These are phyloP conservation scores for Strigops habroptila DNA, from an alignment of 2,113 vertebrate species.

Conservation along the genomic window DNA sequence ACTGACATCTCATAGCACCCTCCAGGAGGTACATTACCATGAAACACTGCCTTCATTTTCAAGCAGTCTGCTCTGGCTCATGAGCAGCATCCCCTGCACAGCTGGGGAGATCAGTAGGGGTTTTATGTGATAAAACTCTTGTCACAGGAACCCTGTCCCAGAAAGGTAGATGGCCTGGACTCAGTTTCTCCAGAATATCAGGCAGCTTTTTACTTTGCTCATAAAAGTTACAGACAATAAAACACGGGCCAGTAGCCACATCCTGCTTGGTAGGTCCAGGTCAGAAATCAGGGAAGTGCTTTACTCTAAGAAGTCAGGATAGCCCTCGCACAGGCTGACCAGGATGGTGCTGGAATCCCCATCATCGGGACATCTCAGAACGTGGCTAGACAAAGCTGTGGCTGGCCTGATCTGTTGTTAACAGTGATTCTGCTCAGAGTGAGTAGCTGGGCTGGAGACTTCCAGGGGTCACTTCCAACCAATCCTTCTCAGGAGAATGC, in stretches of 20 bases:
- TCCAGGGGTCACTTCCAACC: not conserved
- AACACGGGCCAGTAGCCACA: not conserved
- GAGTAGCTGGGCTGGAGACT: not conserved
- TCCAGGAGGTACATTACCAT: not conserved
- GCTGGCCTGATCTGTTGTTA: not conserved
- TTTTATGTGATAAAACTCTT: too few species aligned
- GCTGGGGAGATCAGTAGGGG: not conserved
- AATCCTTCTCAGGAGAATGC: not conserved
- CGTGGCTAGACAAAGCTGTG: not conserved
- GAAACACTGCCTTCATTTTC: not conserved
- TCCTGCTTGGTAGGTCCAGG: not conserved
- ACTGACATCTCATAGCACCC: not conserved
- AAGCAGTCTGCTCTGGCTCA: not conserved
- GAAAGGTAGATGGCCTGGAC: too few species aligned
- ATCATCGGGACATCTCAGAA: not conserved
- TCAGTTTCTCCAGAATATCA: not conserved
- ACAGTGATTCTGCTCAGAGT: not conserved
- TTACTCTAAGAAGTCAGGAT: not conserved
- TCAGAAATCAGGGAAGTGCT: not conserved
- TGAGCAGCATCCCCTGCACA: not conserved
- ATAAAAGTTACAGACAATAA: not conserved
- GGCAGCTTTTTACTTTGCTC: not conserved
- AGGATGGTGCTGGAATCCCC: not conserved
- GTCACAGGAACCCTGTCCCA: too few species aligned
- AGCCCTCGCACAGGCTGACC: not conserved